These are phyloP conservation scores for Geopemphigus sp. DNA, from an alignment of 1,140 invertebrate species.

Conservation along the genomic window DNA sequence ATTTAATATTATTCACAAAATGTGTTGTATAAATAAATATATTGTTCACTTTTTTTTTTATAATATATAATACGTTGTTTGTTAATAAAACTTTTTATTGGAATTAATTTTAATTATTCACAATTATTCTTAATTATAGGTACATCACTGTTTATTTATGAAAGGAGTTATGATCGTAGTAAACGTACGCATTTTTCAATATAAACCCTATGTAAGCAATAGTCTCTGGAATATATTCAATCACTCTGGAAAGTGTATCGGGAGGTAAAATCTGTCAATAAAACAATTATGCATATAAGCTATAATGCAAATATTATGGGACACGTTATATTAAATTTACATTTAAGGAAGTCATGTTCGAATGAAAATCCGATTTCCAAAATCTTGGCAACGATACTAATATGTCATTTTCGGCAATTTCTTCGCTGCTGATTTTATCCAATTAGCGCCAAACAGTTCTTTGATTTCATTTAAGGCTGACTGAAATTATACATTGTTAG, in stretches of 20 bases:
- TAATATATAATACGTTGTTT: too few species aligned
- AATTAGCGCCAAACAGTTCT: conserved; percentile 90
- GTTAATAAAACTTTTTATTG: too few species aligned
- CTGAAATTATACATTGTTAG: conserved; percentile 59
- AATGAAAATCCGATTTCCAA: conserved; percentile 93
- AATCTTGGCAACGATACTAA: conserved; percentile 80
- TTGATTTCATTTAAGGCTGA: conserved; percentile 61
- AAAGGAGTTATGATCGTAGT: too few species aligned
- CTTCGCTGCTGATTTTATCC: conserved; percentile 73
- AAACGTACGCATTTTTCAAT: conserved; percentile 86
- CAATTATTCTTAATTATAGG: too few species aligned
- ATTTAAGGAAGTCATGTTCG: conserved; percentile 96
- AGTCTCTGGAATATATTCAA: conserved; percentile 97
- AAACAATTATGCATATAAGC: conserved; percentile 37
- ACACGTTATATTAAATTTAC: conserved; percentile 57
- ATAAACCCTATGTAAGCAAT: conserved; percentile 88
- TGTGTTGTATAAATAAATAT: too few species aligned
- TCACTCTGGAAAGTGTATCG: conserved; percentile 92
- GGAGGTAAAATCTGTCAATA: conserved; percentile 75
- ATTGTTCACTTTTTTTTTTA: too few species aligned
- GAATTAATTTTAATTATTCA: too few species aligned
- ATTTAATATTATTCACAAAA: too few species aligned
- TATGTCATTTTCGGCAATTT: conserved; percentile 85
- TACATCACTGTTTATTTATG: too few species aligned
- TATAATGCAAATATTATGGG: background rate